phyloP scores from a whole-genome alignment of 2,888 invertebrate species.

The Ramazzottius varieornatus region DNA sequence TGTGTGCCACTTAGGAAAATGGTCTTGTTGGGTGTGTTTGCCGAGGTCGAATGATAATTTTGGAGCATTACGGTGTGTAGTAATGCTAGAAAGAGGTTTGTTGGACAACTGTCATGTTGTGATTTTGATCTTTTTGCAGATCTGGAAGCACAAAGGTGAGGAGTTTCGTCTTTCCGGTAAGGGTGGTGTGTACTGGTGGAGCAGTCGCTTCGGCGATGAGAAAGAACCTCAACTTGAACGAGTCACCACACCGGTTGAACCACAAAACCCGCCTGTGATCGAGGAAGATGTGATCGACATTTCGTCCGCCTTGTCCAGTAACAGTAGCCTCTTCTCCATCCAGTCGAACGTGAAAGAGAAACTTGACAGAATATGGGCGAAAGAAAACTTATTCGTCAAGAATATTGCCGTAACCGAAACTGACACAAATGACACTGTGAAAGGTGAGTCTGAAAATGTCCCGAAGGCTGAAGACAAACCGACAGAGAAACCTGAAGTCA shows the following conservation, averaged over 20 bases:
- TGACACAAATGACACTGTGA: not conserved
- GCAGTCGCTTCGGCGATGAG: conserved; percentile 35
- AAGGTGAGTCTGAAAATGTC: not conserved
- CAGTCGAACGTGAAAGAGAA: not conserved
- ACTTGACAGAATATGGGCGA: not conserved
- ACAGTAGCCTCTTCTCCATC: not conserved
- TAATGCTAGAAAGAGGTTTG: too few relatives aligned
- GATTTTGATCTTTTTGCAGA: conserved; percentile 22
- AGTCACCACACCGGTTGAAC: not conserved
- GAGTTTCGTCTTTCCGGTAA: conserved; percentile 85
- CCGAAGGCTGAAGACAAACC: not conserved
- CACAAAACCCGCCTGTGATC: not conserved
- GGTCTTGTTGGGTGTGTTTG: too few relatives aligned
- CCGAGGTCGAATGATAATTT: too few relatives aligned
- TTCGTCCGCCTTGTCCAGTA: not conserved
- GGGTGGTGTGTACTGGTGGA: conserved; percentile 92
- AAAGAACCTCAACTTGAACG: conserved; percentile 21
- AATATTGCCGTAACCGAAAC: not conserved
- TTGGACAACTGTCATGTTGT: too few relatives aligned
- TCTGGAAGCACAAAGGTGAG: conserved; percentile 92
- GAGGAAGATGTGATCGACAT: not conserved
- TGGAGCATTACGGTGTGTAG: too few relatives aligned
- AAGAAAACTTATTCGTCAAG: not conserved
- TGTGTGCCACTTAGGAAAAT: not conserved
- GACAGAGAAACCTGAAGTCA: not conserved